Conservation (phyloP, 1,140 invertebrate genomes). For the Palaemon carinicauda region DNA sequence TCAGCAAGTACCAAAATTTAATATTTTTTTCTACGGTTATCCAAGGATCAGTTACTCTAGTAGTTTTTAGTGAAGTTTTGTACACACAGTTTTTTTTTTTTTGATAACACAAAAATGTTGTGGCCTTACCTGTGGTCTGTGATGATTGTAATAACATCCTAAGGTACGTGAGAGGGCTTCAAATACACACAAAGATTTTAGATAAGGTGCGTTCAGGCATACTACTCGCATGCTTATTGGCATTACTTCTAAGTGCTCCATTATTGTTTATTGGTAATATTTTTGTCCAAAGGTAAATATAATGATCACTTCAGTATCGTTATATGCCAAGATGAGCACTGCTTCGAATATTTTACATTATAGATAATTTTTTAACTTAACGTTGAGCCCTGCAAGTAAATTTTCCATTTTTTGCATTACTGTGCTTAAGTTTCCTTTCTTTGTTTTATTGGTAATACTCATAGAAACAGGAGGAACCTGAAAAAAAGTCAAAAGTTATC, state of each 20-base stretch:
- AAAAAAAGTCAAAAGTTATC: too few species aligned
- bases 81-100: too few species aligned
- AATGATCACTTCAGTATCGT: too few species aligned
- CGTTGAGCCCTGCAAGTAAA: neutral
- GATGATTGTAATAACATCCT: constrained; percentile 45
- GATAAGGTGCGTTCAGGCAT: constrained; percentile 37
- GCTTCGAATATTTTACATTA: too few species aligned
- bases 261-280: neutral
- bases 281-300: neutral
- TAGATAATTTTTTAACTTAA: neutral
- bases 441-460: too few species aligned
- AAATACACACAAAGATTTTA: constrained; percentile 43
- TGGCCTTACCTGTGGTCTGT: constrained; percentile 23
- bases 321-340: too few species aligned
- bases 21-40: too few species aligned
- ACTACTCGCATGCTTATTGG: constrained; percentile 35
- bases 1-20: too few species aligned
- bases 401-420: neutral
- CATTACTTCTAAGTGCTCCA: constrained; percentile 43
- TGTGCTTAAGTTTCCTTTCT: neutral
- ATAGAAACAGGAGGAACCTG: too few species aligned
- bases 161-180: constrained; percentile 32
- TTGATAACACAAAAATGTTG: neutral
- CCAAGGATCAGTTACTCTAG: too few species aligned
- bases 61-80: too few species aligned